phyloP scores from a whole-genome alignment of 1,140 invertebrate genomes.

The Agrilus planipennis region DNA sequence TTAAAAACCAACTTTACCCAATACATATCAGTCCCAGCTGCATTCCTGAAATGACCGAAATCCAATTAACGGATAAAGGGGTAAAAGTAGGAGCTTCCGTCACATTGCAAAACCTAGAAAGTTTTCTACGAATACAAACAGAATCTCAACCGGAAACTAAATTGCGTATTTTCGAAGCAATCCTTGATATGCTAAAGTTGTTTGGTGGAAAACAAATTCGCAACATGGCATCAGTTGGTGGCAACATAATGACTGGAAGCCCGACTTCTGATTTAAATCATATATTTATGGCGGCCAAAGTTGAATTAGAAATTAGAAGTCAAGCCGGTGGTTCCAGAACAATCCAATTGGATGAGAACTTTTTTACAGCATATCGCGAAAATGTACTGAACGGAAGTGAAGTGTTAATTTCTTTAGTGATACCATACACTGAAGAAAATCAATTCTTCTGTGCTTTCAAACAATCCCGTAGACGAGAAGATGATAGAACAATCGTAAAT shows the following conservation, averaged over 20 bases:
- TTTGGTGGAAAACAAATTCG: conserved; percentile 92
- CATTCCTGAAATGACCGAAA: conserved; percentile 54
- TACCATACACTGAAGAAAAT: conserved; percentile 45
- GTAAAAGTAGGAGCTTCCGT: conserved; percentile 70
- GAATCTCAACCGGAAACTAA: conserved; percentile 41
- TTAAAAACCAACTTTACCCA: conserved; percentile 74
- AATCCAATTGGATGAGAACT: conserved; percentile 66
- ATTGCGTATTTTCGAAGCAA: conserved; percentile 60
- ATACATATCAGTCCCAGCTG: conserved; percentile 65
- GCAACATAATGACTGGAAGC: conserved; percentile 90
- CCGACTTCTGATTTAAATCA: conserved; percentile 95
- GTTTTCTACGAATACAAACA: conserved; percentile 46
- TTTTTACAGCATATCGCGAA: conserved; percentile 79
- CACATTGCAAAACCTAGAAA: conserved; percentile 63
- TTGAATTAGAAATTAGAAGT: conserved; percentile 42
- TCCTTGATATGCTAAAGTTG: conserved; percentile 81
- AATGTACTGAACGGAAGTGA: conserved; percentile 67
- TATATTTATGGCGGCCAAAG: conserved; percentile 68
- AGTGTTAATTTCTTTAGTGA: conserved; percentile 61
- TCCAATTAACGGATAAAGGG: conserved; percentile 42
- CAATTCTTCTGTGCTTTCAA: conserved; percentile 84
- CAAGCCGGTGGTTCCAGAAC: conserved; percentile 44
- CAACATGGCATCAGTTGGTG: conserved; percentile 69
- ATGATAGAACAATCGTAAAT: conserved; percentile 94
- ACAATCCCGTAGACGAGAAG: conserved; percentile 80